These are phyloP conservation scores for Drosophila putrida DNA, from an alignment of 2,888 invertebrate species.

Conservation along the genomic window DNA sequence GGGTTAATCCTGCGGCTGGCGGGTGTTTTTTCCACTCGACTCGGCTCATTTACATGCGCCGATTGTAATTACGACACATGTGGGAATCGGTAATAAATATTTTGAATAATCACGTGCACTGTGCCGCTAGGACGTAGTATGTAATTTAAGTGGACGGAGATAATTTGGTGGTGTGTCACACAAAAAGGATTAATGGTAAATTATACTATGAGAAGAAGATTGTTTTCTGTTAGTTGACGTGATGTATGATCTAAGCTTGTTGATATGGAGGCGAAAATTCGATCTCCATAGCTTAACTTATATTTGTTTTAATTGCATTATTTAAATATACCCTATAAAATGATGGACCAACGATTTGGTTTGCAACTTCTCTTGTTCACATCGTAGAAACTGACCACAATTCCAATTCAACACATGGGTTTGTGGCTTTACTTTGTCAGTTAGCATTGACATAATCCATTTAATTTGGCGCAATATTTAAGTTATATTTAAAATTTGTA, in stretches of 20 bases:
- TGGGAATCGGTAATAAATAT: constrained; percentile 59
- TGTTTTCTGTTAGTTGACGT: constrained; percentile 6
- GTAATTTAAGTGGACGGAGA: constrained; percentile 2
- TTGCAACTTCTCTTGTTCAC: constrained; percentile 1
- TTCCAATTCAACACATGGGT: constrained; percentile 21
- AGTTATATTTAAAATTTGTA: no score
- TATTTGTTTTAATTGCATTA: no score
- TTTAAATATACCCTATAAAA: background rate
- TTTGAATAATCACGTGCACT: constrained; percentile 58
- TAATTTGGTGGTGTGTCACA: constrained; percentile 15
- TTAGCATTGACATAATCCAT: constrained; percentile 14
- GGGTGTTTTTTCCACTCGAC: constrained; percentile 51
- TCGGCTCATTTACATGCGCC: constrained; percentile 51
- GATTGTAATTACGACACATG: constrained; percentile 51
- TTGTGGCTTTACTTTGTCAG: background rate
- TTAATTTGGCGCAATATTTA: background rate
- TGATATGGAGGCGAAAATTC: no score
- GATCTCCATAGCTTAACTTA: no score
- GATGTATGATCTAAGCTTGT: constrained; percentile 29
- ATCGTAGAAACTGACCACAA: background rate
- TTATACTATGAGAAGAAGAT: constrained; percentile 1
- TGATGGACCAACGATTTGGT: constrained; percentile 7
- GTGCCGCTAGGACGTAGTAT: constrained; percentile 8
- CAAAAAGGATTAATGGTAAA: constrained; percentile 32
- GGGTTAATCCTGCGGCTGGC: constrained; percentile 69